These are phyloP conservation scores for Pionites leucogaster DNA, from an alignment of 2,113 vertebrate species.

Conservation along the genomic window DNA sequence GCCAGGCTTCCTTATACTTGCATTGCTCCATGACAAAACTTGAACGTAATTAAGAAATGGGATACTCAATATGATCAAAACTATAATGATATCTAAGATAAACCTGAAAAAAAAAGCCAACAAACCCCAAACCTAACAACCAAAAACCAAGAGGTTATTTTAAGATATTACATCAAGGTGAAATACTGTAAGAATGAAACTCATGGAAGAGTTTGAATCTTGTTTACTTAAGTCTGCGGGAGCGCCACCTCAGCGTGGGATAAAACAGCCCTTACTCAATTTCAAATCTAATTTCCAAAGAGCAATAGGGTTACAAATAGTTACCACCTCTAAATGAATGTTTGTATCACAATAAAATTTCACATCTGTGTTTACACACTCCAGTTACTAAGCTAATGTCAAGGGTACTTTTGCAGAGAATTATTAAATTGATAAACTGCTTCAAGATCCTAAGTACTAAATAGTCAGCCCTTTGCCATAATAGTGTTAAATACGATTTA, in stretches of 20 bases:
- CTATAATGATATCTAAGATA: background rate
- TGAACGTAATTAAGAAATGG: background rate
- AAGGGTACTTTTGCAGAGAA: constrained; percentile 58
- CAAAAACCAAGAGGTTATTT: background rate
- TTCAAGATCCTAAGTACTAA: constrained; percentile 13
- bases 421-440: constrained; percentile 63
- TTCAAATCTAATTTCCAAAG: constrained; percentile 23
- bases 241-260: background rate
- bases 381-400: constrained; percentile 62
- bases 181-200: background rate
- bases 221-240: background rate
- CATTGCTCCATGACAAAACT: background rate
- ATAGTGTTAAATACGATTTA: background rate
- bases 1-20: background rate
- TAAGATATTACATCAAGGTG: background rate
- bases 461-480: background rate
- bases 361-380: constrained; percentile 62
- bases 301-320: constrained; percentile 29
- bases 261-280: background rate
- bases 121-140: background rate
- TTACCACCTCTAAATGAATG: constrained; percentile 17
- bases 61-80: background rate
- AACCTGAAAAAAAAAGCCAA: background rate
- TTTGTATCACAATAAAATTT: constrained; percentile 59
- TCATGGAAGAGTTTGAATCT: background rate